Evolutionary conservation across 2,888 invertebrate species (phyloP), one percentile per base, ranked within the genome.

Genomic region (Drosophila fulvimacula): DNA sequence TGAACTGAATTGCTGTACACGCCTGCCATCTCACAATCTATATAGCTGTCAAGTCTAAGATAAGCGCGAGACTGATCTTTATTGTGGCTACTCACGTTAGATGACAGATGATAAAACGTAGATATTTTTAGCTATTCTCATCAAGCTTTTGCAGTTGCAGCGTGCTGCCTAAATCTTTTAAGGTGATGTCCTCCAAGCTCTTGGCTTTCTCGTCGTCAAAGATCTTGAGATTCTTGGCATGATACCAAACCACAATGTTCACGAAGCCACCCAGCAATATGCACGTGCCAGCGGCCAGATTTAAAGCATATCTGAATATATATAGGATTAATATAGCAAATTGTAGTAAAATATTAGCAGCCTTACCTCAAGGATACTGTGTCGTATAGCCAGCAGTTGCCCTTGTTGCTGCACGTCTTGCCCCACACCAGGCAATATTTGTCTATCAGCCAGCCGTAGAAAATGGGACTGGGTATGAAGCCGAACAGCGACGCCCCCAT

Each of bases 351-450:
- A n/a, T 27, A 2, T 10, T 10, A 10, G 10, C 10, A n/a, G 44
- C 17, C 27, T 49, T 73, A 91, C 91, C 93, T 88, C 61, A 96
- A 91, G 1, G 93, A 92, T 77, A 94, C 93, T 15, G 95, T 95
- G 84, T 96, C 94, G 90, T 96, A 96, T 1, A 95, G 92, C 95
- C 96, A 96, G 89, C 96, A 96, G 84, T 95, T 95, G 61, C 95
- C 95, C 53, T 94, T 94, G 52, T 94, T 94, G 5, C 94, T 93
- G 82, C 95, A 96, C 9, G 95, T 95, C 89, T 95, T 95, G 6
- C 96, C 95, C 96, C 96, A 96, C 17, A 96, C 94, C 46, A 95
- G 90, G 82, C 96, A 96, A 3, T 95, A 94, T 36, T 76, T 82
- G 69, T 93, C 92, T 79, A 96, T 93, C 51, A 96, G 94, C 80